A percentile compares a stretch with the other conserved stretches of the same genome.
Conservation (phyloP, 2,113 vertebrate species). For the Sinocyclocheilus anophthalmus region DNA sequence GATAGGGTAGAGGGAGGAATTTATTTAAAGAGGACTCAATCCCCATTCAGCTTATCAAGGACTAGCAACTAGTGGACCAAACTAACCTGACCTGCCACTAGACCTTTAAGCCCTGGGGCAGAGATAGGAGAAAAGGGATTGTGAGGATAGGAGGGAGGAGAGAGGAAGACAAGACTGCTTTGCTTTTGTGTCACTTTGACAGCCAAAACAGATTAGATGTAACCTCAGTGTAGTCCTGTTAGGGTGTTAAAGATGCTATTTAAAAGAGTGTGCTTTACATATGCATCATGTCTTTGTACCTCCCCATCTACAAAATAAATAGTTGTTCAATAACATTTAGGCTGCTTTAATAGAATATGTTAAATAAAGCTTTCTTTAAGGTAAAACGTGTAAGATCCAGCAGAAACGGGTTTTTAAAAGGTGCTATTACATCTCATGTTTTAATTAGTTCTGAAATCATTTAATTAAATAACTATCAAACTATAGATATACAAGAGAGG, state of each 20-base stretch:
- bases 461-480: not conserved
- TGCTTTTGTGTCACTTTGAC: conserved; percentile 7
- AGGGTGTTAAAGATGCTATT: conserved; percentile 14
- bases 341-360: not conserved
- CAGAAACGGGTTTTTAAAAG: not conserved
- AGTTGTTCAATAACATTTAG: not conserved
- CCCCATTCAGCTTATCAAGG: conserved; percentile 45
- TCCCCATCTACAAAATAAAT: not conserved
- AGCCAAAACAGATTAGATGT: conserved; percentile 19
- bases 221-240: not conserved
- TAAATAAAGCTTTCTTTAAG: conserved; percentile 9
- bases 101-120: conserved; percentile 18
- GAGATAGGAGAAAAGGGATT: not conserved
- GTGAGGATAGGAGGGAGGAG: conserved; percentile 50
- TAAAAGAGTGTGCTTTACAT: not conserved
- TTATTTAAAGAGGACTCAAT: conserved; percentile 48
- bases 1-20: conserved; percentile 21
- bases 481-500: not conserved
- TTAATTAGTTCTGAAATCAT: not conserved
- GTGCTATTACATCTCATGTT: not conserved
- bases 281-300: not conserved
- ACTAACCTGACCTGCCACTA: conserved; percentile 26
- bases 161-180: not conserved
- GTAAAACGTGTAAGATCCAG: not conserved
- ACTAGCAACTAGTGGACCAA: conserved; percentile 23